A percentile compares a stretch with the other conserved stretches of the same genome.
Evolutionary conservation across 2,113 vertebrate genomes (phyloP).

Genomic region (Stictonetta naevosa): DNA sequence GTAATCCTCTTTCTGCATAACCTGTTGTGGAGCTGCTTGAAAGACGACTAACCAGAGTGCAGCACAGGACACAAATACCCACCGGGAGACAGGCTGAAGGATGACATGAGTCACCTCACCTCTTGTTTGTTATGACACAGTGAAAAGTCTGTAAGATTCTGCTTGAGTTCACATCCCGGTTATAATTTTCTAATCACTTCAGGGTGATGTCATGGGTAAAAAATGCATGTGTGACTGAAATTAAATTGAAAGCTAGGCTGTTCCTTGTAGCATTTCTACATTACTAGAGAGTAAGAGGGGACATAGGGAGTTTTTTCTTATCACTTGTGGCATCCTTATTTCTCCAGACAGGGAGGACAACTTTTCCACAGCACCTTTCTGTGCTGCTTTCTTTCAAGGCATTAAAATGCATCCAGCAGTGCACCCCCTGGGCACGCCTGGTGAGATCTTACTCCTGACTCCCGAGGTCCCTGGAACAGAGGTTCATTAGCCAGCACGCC

Average conservation of each 20-base stretch:
- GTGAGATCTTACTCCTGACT: background rate
- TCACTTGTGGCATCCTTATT: background rate
- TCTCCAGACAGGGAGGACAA: background rate
- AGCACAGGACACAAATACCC: background rate
- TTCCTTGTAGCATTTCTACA: background rate
- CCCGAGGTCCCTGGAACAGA: background rate
- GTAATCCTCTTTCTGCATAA: background rate
- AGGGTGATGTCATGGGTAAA: conserved; percentile 13
- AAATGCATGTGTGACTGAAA: conserved; percentile 20
- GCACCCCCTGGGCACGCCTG: background rate
- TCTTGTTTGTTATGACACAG: conserved; percentile 1
- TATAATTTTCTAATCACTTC: conserved; percentile 34
- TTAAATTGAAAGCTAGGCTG: background rate
- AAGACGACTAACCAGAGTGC: background rate
- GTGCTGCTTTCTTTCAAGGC: background rate
- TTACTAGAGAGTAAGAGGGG: background rate
- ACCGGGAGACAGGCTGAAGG: background rate
- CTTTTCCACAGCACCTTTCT: conserved; percentile 30
- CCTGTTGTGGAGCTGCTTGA: rapidly evolving
- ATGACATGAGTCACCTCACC: background rate
- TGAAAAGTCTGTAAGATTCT: conserved; percentile 11
- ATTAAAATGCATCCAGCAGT: conserved; percentile 14
- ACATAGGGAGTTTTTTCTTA: background rate
- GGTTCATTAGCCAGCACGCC: conserved; percentile 4
- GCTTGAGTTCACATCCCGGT: conserved; percentile 7